phyloP scores from a whole-genome alignment of 2,113 vertebrate species.

The Seriola aureovittata region DNA sequence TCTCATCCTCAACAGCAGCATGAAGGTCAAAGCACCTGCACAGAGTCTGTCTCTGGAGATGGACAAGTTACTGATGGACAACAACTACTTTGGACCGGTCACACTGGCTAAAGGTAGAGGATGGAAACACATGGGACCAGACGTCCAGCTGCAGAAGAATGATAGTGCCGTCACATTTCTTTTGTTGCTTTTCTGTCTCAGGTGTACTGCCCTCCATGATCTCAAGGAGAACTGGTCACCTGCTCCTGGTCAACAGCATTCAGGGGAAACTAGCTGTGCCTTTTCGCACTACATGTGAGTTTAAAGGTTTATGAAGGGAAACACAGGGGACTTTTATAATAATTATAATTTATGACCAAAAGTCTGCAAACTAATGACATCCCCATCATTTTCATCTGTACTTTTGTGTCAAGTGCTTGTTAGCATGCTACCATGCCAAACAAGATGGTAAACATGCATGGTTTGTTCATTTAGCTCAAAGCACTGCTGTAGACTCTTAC shows the following conservation, averaged over 20 bases:
- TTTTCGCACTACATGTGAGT: conserved; percentile 94
- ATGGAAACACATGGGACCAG: rapidly evolving
- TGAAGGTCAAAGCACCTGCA: conserved; percentile 93
- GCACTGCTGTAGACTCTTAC: no score
- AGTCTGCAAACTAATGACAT: no score
- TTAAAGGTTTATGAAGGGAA: background rate
- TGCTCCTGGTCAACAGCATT: conserved; percentile 93
- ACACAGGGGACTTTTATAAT: no score
- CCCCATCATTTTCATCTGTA: no score
- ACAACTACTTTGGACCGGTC: conserved; percentile 96
- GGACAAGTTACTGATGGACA: conserved; percentile 94
- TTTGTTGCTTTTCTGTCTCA: conserved; percentile 59
- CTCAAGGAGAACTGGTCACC: conserved; percentile 92
- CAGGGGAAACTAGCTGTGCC: conserved; percentile 94
- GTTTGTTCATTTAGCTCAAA: no score
- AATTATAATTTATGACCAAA: no score
- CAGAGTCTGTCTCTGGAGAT: conserved; percentile 91
- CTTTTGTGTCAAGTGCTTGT: no score
- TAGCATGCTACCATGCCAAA: no score
- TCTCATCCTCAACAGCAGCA: conserved; percentile 92
- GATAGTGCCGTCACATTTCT: background rate
- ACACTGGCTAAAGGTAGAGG: conserved; percentile 92
- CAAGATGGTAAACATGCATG: no score
- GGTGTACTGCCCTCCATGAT: conserved; percentile 94
- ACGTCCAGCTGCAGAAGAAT: no score